Evolutionary conservation across 2,113 vertebrate species (phyloP).

Genomic region (Mus spicilegus): DNA sequence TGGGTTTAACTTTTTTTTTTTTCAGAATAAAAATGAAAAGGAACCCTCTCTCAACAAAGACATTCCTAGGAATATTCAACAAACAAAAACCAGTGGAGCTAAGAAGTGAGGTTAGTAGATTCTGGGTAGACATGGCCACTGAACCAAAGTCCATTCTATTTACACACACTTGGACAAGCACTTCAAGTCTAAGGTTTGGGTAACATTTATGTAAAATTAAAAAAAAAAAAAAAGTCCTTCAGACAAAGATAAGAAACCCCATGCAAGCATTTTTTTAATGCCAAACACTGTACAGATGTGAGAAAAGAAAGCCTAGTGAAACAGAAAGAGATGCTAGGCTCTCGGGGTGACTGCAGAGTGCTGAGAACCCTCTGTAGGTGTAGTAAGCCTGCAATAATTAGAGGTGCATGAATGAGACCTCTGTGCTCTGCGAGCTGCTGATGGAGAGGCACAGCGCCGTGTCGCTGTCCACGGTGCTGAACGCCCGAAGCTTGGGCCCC

Average conservation of each 20-base stretch:
- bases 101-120: neutral
- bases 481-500: accelerated
- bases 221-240: neutral
- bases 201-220: neutral
- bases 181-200: neutral
- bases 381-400: neutral
- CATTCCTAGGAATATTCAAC: neutral
- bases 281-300: neutral
- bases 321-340: neutral
- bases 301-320: neutral
- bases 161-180: neutral
- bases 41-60: neutral
- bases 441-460: accelerated
- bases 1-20: neutral
- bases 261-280: neutral
- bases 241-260: constrained; percentile 40
- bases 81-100: neutral
- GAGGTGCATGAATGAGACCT: neutral
- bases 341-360: neutral
- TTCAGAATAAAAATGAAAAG: neutral
- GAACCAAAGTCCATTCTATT: neutral
- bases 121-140: neutral
- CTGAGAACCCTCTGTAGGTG: neutral
- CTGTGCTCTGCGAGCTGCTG: accelerated
- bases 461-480: constrained; percentile 76